Evolutionary conservation across 2,888 invertebrate species (phyloP).

Genomic region (Dasysyrphus tricinctus): DNA sequence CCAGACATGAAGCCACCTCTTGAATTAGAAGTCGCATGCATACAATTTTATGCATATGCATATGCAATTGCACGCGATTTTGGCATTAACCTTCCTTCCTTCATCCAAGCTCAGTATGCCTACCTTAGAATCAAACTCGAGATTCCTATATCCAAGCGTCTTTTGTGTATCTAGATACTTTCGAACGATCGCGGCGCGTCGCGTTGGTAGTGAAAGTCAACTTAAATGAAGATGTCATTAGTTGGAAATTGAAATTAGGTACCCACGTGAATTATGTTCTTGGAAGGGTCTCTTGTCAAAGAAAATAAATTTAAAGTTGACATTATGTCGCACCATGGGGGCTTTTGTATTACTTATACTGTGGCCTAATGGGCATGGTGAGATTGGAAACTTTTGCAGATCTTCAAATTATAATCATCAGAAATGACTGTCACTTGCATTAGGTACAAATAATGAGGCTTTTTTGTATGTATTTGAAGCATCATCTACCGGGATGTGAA

Average conservation of each 20-base stretch:
- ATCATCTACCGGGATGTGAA: not conserved
- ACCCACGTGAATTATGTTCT: constrained; percentile 42
- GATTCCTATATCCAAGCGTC: not conserved
- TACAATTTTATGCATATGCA: constrained; percentile 52
- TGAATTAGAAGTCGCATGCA: constrained; percentile 38
- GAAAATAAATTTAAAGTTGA: constrained; percentile 1
- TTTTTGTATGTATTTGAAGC: not conserved
- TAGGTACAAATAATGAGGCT: not conserved
- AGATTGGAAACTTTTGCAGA: not conserved
- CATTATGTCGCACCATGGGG: not conserved
- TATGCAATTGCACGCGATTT: constrained; percentile 61
- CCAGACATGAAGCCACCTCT: constrained; percentile 33
- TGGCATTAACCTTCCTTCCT: constrained; percentile 1
- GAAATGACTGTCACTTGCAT: not conserved
- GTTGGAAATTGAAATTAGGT: constrained; percentile 38
- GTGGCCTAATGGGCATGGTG: not conserved
- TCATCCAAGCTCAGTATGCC: not conserved
- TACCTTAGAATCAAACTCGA: constrained; percentile 43
- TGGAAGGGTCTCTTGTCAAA: not conserved
- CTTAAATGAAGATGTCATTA: constrained; percentile 57
- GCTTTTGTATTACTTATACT: not conserved
- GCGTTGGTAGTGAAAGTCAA: constrained; percentile 56
- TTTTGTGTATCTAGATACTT: not conserved
- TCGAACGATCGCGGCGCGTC: not conserved
- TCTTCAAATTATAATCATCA: not conserved